phyloP scores from a whole-genome alignment of 2,113 vertebrate species.

The Cyanoderma ruficeps region DNA sequence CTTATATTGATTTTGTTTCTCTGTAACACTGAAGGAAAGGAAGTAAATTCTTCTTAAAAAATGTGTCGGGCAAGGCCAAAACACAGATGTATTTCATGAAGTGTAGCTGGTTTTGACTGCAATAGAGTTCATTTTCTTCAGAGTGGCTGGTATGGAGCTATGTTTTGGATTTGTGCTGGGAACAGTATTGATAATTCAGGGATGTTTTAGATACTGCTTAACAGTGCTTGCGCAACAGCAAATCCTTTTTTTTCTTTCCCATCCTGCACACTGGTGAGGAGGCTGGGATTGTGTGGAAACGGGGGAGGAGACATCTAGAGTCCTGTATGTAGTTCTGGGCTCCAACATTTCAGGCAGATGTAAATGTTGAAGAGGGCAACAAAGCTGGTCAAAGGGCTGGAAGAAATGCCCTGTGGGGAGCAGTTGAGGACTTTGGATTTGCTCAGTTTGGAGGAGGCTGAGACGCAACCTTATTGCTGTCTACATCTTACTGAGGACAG shows the following conservation, averaged over 20 bases:
- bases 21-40: not conserved
- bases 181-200: not conserved
- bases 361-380: not conserved
- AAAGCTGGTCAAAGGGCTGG: not conserved
- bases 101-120: not conserved
- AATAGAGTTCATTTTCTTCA: not conserved
- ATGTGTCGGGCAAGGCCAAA: not conserved
- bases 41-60: not conserved
- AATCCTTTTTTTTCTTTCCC: not conserved
- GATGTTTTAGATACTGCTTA: not conserved
- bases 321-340: not conserved
- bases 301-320: not conserved
- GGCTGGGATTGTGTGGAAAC: fast-evolving
- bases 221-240: not conserved
- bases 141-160: not conserved
- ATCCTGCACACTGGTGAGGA: not conserved
- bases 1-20: not conserved
- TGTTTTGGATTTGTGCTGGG: not conserved
- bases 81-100: not conserved
- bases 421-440: not conserved
- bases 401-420: not conserved
- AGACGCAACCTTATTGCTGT: fast-evolving
- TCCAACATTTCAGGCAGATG: not conserved
- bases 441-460: not conserved
- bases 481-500: not conserved